A percentile compares a stretch with the other conserved stretches of the same genome.
phyloP scores from a whole-genome alignment of 2,113 vertebrate genomes.

The Macquaria australasica region DNA sequence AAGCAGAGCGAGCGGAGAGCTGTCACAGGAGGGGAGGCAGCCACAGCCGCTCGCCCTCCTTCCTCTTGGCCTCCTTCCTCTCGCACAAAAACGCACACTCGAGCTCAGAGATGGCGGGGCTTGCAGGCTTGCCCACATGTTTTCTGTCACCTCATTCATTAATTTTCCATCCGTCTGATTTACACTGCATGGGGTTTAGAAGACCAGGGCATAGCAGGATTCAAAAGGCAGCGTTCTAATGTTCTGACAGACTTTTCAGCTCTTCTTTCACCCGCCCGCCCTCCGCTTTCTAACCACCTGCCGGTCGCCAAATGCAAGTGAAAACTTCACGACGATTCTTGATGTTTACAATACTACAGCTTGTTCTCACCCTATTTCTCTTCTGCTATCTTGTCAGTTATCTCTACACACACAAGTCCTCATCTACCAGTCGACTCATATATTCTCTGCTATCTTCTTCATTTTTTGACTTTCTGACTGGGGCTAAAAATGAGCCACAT shows the following conservation, averaged over 20 bases:
- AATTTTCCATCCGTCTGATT: conserved; percentile 46
- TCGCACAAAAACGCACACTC: conserved; percentile 17
- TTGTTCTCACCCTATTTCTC: not conserved
- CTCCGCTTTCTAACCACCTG: not conserved
- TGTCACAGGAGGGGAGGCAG: conserved; percentile 67
- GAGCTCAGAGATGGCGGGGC: conserved; percentile 1
- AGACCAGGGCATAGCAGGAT: conserved; percentile 23
- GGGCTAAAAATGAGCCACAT: not conserved
- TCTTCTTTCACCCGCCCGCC: not conserved
- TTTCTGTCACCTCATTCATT: conserved; percentile 60
- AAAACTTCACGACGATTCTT: not conserved
- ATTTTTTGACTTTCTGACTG: not conserved
- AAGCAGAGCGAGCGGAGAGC: conserved; percentile 59
- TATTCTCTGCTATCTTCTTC: not conserved
- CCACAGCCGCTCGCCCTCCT: conserved; percentile 35
- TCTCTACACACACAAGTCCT: not conserved
- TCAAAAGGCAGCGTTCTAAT: conserved; percentile 37
- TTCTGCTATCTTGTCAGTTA: not conserved
- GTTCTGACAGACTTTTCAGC: conserved; percentile 43
- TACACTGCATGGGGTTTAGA: conserved; percentile 34
- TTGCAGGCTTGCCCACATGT: conserved; percentile 29
- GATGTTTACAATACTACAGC: not conserved
- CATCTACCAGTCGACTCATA: not conserved
- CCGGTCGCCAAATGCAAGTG: not conserved
- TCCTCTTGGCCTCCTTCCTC: conserved; percentile 37